phyloP scores from a whole-genome alignment of 2,113 vertebrate genomes.

The Casuarius casuarius region DNA sequence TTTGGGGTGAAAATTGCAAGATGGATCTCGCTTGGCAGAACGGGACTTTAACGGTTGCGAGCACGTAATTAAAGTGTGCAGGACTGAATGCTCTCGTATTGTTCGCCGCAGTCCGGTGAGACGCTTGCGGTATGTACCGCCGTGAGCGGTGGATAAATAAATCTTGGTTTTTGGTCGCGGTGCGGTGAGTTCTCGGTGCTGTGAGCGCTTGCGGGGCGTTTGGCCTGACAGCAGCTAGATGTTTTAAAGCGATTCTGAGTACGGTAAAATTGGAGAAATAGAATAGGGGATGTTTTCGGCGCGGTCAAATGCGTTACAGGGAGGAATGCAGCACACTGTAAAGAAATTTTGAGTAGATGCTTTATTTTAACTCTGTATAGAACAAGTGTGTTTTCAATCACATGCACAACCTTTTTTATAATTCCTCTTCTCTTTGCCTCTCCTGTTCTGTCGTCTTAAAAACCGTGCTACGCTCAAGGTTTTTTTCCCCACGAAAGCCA shows the following conservation, averaged over 20 bases:
- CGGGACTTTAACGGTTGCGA: not conserved
- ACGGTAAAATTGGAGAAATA: not conserved
- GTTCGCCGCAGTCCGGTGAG: not conserved
- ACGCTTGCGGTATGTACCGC: not conserved
- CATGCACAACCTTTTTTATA: not conserved
- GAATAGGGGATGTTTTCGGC: not conserved
- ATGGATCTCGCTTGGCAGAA: not conserved
- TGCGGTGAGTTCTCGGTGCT: not conserved
- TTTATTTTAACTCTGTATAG: not conserved
- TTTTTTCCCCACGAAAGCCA: not conserved
- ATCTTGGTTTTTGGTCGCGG: not conserved
- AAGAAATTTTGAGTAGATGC: not conserved
- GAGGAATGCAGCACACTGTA: not conserved
- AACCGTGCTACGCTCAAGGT: not conserved
- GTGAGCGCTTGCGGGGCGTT: not conserved
- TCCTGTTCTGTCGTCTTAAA: slow-evolving; percentile 30
- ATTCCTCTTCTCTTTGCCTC: slow-evolving; percentile 3
- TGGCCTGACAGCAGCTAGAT: not conserved
- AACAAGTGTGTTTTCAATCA: slow-evolving; percentile 17
- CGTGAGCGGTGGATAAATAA: not conserved
- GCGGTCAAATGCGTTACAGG: accelerated
- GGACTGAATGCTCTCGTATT: not conserved
- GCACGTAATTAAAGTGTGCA: not conserved
- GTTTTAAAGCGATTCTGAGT: not conserved
- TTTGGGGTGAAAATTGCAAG: not conserved